Evolutionary conservation across 2,888 invertebrate species (phyloP).

Genomic region (Ennomos quercinarius): DNA sequence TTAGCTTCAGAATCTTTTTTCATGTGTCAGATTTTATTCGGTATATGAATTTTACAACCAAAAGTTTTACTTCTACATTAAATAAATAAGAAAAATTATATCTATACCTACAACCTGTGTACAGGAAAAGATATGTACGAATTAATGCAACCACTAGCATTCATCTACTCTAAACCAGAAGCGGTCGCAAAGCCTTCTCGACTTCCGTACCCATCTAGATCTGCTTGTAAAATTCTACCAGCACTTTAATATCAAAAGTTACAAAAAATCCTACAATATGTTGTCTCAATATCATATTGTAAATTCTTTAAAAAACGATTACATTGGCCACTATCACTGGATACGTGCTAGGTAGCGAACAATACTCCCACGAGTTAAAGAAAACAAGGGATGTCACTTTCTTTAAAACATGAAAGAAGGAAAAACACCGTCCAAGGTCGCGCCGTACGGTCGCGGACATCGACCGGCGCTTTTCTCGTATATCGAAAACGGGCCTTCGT

Average conservation of each 20-base stretch:
- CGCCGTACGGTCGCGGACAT: constrained; percentile 42
- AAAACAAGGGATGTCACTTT: constrained; percentile 81
- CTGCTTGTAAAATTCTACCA: constrained; percentile 75
- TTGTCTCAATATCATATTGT: constrained; percentile 69
- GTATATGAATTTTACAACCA: constrained; percentile 62
- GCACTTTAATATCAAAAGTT: constrained; percentile 84
- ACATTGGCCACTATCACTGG: constrained; percentile 70
- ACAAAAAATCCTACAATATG: constrained; percentile 81
- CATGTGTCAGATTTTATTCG: constrained; percentile 47
- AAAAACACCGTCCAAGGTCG: constrained; percentile 74
- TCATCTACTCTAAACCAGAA: constrained; percentile 52
- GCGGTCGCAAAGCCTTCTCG: constrained; percentile 68
- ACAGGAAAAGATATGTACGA: constrained; percentile 79
- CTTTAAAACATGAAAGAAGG: constrained; percentile 71
- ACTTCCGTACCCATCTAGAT: constrained; percentile 80
- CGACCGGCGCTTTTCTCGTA: constrained; percentile 71
- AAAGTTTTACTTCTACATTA: constrained; percentile 74
- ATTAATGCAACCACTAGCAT: constrained; percentile 73
- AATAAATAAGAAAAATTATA: constrained; percentile 82
- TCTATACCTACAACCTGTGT: constrained; percentile 82
- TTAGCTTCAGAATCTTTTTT: constrained; percentile 51
- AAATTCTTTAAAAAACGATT: constrained; percentile 76
- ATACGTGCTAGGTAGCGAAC: constrained; percentile 72
- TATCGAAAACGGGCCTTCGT: constrained; percentile 64
- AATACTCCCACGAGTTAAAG: constrained; percentile 70